phyloP scores from a whole-genome alignment of 2,888 invertebrate genomes.

The Rhorus exstirpatorius region DNA sequence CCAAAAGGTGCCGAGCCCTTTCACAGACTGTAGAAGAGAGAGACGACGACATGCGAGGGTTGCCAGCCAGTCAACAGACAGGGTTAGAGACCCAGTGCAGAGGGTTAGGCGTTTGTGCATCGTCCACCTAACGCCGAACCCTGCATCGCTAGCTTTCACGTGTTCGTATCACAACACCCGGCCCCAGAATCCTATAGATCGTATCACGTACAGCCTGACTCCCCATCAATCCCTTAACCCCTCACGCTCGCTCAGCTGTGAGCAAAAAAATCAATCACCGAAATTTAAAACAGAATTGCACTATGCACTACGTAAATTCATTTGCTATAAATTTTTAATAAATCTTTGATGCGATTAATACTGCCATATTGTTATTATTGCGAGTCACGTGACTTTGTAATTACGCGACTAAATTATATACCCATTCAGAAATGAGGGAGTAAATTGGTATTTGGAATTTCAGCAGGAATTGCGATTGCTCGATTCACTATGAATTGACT shows the following conservation, averaged over 20 bases:
- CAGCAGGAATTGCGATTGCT: too few relatives aligned
- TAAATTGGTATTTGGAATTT: too few relatives aligned
- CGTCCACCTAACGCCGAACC: slow-evolving; percentile 38
- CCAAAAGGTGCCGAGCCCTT: slow-evolving; percentile 56
- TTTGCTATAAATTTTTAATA: too few relatives aligned
- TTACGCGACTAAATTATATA: too few relatives aligned
- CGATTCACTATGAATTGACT: too few relatives aligned
- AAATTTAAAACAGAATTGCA: not conserved
- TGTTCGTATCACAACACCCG: slow-evolving; percentile 54
- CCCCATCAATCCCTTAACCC: not conserved
- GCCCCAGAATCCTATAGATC: slow-evolving; percentile 22
- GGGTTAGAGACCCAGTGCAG: slow-evolving; percentile 33
- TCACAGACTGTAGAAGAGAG: slow-evolving; percentile 34
- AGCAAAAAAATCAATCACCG: not conserved
- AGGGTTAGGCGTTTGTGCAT: slow-evolving; percentile 43
- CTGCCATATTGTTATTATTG: too few relatives aligned
- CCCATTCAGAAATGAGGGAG: too few relatives aligned
- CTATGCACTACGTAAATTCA: too few relatives aligned
- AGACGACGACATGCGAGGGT: slow-evolving; percentile 64
- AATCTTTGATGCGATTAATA: too few relatives aligned
- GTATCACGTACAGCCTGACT: slow-evolving; percentile 30
- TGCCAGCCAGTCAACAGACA: slow-evolving; percentile 49
- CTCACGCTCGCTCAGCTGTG: not conserved
- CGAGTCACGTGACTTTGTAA: too few relatives aligned
- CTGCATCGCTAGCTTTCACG: slow-evolving; percentile 54